Conservation (phyloP, 2,797 vertebrate genomes). For the Cottoperca gobio region DNA sequence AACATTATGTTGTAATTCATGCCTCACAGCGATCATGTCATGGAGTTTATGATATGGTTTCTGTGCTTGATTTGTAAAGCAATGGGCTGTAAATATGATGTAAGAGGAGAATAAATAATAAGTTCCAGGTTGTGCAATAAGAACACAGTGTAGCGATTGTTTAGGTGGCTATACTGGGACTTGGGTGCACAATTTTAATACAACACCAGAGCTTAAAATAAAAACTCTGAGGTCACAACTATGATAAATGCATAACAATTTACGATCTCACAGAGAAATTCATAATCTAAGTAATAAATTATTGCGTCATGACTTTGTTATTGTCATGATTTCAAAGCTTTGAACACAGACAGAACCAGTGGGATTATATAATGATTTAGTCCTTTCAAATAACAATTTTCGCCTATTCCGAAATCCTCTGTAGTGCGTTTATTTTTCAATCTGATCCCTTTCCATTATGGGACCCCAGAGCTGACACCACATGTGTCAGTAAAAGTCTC, state of each 20-base stretch:
- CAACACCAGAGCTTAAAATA: not conserved
- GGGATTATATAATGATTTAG: constrained; percentile 25
- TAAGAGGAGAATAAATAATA: constrained; percentile 36
- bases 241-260: constrained; percentile 17
- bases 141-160: not conserved
- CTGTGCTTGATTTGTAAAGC: constrained; percentile 28
- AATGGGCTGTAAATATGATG: constrained; percentile 19
- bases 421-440: constrained; percentile 34
- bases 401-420: constrained; percentile 19
- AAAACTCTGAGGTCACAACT: not conserved
- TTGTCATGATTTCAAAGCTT: constrained; percentile 25
- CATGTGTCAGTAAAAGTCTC: constrained; percentile 13
- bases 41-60: constrained; percentile 27
- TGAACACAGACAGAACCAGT: constrained; percentile 19
- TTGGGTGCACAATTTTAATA: not conserved
- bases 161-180: not conserved
- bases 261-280: constrained; percentile 12
- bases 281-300: not conserved
- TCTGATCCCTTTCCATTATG: constrained; percentile 26
- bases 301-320: constrained; percentile 7
- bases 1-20: constrained; percentile 26
- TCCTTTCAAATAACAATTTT: not conserved
- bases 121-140: not conserved
- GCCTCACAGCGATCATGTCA: constrained; percentile 25
- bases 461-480: constrained; percentile 26